phyloP scores from a whole-genome alignment of 2,888 invertebrate species.

The Apamea sordens region DNA sequence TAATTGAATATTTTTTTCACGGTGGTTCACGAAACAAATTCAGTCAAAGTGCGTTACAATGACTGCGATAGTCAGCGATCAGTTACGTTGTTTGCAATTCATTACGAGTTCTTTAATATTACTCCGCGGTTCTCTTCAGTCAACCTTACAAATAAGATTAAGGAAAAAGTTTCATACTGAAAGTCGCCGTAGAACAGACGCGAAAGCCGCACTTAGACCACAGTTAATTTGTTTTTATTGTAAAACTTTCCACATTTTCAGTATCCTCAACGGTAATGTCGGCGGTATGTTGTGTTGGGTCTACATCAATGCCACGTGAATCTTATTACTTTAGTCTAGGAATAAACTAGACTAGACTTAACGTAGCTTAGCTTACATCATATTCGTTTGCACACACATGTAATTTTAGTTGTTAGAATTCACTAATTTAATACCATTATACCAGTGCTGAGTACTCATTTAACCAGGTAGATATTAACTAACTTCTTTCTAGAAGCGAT shows the following conservation, averaged over 20 bases:
- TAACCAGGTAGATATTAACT: neutral
- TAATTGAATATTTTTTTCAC: conserved; percentile 27
- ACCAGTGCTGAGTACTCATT: neutral
- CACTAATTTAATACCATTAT: neutral
- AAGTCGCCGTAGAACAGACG: conserved; percentile 78
- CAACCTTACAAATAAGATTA: conserved; percentile 81
- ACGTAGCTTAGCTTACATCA: conserved; percentile 5
- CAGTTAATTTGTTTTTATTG: conserved; percentile 88
- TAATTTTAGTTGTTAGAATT: neutral
- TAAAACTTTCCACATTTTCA: conserved; percentile 84
- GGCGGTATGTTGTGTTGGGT: conserved; percentile 67
- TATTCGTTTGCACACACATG: neutral
- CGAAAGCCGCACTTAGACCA: conserved; percentile 79
- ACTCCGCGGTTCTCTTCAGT: conserved; percentile 68
- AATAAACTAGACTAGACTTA: conserved; percentile 29
- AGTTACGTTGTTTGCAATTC: conserved; percentile 67
- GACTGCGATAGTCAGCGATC: conserved; percentile 53
- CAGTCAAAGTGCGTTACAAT: conserved; percentile 38
- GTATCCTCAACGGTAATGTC: conserved; percentile 76
- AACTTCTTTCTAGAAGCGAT: conserved; percentile 8
- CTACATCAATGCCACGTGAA: conserved; percentile 63
- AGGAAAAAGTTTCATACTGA: conserved; percentile 79
- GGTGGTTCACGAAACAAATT: conserved; percentile 18
- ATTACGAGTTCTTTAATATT: conserved; percentile 71
- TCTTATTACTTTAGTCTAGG: conserved; percentile 36